A percentile compares a stretch with the other conserved stretches of the same genome.
Evolutionary conservation across 2,797 vertebrate species (phyloP).

Genomic region (Champsocephalus esox): DNA sequence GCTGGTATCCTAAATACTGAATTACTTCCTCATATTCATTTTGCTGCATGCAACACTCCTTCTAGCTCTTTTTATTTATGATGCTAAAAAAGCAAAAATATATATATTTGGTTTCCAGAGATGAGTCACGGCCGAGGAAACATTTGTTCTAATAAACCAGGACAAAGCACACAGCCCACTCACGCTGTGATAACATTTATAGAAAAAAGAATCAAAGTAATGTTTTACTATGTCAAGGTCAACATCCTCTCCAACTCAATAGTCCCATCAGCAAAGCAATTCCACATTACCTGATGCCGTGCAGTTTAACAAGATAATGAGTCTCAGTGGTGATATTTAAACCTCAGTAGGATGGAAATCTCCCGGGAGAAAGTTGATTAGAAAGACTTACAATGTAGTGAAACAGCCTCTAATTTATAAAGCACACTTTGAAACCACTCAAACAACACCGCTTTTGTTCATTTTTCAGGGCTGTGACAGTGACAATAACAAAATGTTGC

Average conservation of each 20-base stretch:
- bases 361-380: slow-evolving; percentile 36
- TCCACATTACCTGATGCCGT: slow-evolving; percentile 40
- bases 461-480: not conserved
- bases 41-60: slow-evolving; percentile 2
- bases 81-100: slow-evolving; percentile 27
- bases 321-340: slow-evolving; percentile 51
- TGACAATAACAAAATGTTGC: not conserved
- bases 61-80: slow-evolving; percentile 15
- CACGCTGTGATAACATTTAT: slow-evolving; percentile 11
- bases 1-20: slow-evolving; percentile 6
- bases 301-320: slow-evolving; percentile 56
- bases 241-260: slow-evolving; percentile 37
- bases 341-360: slow-evolving; percentile 42
- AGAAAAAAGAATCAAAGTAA: slow-evolving; percentile 38
- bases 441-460: slow-evolving; percentile 1
- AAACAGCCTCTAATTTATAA: slow-evolving; percentile 36
- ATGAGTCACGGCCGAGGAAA: slow-evolving; percentile 49
- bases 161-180: slow-evolving; percentile 25
- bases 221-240: slow-evolving; percentile 48
- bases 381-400: slow-evolving; percentile 18
- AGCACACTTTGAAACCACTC: slow-evolving; percentile 18
- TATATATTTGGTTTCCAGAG: slow-evolving; percentile 18
- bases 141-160: slow-evolving; percentile 24
- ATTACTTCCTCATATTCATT: slow-evolving; percentile 31
- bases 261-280: slow-evolving; percentile 34